Percentiles rank a stretch among this genome's conserved stretches.
phyloP scores from a whole-genome alignment of 2,888 invertebrate genomes.

The Acronicta leporina region DNA sequence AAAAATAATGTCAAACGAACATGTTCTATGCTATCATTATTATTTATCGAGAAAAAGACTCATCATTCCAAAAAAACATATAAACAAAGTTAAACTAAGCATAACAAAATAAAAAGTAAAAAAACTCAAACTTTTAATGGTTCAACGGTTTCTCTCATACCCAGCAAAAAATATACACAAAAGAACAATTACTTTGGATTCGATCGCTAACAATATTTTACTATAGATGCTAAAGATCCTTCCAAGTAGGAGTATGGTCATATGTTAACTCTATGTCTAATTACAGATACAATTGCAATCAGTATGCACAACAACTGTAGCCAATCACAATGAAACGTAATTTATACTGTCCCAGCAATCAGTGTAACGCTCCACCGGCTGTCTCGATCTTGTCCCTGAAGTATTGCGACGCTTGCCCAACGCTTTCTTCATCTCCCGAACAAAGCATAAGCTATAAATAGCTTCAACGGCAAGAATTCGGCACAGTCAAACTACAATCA shows the following conservation, averaged over 20 bases:
- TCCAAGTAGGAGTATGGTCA: not conserved
- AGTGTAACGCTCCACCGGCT: constrained; percentile 76
- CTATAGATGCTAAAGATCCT: constrained; percentile 8
- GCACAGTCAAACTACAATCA: constrained; percentile 74
- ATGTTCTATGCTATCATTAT: no score
- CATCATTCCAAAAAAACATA: not conserved
- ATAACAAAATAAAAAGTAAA: constrained; percentile 14
- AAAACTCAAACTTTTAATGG: constrained; percentile 13
- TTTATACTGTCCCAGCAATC: constrained; percentile 65
- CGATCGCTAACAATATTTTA: not conserved
- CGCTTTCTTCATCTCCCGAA: constrained; percentile 78
- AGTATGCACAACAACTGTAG: constrained; percentile 48
- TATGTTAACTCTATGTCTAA: constrained; percentile 30
- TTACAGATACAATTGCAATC: constrained; percentile 43
- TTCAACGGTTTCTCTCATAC: constrained; percentile 18
- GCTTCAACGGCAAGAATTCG: constrained; percentile 60
- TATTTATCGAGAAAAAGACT: not conserved
- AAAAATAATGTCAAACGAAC: no score
- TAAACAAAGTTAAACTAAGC: constrained; percentile 21
- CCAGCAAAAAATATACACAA: not conserved
- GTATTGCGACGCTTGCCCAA: constrained; percentile 76
- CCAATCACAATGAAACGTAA: constrained; percentile 65
- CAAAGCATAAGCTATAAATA: constrained; percentile 87
- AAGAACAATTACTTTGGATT: not conserved
- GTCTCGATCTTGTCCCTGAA: constrained; percentile 76